Percentiles rank a stretch among this genome's conserved stretches.
These are phyloP conservation scores for Trematomus bernacchii DNA, from an alignment of 2,797 vertebrate species.

Conservation along the genomic window DNA sequence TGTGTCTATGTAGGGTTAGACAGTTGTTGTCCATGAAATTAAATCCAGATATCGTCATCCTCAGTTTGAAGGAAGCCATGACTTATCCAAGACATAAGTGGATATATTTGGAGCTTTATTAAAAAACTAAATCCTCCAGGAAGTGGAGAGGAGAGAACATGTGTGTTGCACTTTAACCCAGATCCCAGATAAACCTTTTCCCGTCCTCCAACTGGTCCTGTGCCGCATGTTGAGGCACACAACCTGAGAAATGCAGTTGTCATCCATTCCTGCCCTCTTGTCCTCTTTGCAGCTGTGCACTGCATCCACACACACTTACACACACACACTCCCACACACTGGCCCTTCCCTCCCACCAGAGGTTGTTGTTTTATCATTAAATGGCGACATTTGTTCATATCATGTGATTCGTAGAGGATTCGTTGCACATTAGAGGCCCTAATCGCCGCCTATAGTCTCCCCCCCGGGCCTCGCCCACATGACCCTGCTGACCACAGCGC, in stretches of 20 bases:
- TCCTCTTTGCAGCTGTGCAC: slow-evolving; percentile 72
- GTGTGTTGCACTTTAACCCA: slow-evolving; percentile 49
- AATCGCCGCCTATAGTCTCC: slow-evolving; percentile 92
- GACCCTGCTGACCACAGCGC: slow-evolving; percentile 94
- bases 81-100: neutral
- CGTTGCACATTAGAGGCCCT: slow-evolving; percentile 88
- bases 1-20: neutral
- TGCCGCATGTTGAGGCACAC: slow-evolving; percentile 81
- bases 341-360: slow-evolving; percentile 58
- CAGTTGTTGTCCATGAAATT: slow-evolving; percentile 16
- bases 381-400: slow-evolving; percentile 92
- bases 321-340: neutral
- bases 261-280: slow-evolving; percentile 87
- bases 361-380: slow-evolving; percentile 93
- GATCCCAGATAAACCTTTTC: slow-evolving; percentile 19
- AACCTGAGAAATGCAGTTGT: slow-evolving; percentile 89
- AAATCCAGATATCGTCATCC: slow-evolving; percentile 1
- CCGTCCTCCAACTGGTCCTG: slow-evolving; percentile 27
- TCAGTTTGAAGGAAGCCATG: neutral
- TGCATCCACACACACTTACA: slow-evolving; percentile 45
- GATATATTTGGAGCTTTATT: neutral
- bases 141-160: neutral
- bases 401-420: slow-evolving; percentile 92
- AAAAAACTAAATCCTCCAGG: too few relatives aligned
- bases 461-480: slow-evolving; percentile 86